phyloP scores from a whole-genome alignment of 2,888 invertebrate species.

The Trachelus troglodyta region DNA sequence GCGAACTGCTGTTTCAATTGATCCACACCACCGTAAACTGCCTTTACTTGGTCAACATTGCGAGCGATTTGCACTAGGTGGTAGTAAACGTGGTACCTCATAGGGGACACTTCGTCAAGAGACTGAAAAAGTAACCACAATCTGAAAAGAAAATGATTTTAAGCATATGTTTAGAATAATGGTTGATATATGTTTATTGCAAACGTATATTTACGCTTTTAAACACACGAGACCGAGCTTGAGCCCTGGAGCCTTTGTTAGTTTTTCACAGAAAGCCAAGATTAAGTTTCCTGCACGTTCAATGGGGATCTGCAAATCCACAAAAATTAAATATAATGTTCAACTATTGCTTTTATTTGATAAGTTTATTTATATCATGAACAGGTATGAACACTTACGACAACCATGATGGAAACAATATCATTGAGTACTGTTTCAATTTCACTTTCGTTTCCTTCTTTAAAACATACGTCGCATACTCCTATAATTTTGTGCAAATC shows the following conservation, averaged over 20 bases:
- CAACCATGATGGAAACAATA: conserved; percentile 94
- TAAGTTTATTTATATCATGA: background rate
- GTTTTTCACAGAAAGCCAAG: conserved; percentile 90
- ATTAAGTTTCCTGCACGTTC: conserved; percentile 91
- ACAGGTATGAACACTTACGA: conserved; percentile 70
- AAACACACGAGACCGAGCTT: conserved; percentile 85
- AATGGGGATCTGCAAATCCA: conserved; percentile 75
- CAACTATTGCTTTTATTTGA: background rate
- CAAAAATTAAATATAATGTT: conserved; percentile 1
- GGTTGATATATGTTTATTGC: background rate
- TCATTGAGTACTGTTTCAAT: conserved; percentile 95
- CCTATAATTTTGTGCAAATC: conserved; percentile 95
- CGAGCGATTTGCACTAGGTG: conserved; percentile 91
- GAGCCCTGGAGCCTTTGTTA: conserved; percentile 86
- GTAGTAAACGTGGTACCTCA: conserved; percentile 93
- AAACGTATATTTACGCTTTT: conserved; percentile 77
- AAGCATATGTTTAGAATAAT: conserved; percentile 45
- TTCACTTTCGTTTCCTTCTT: conserved; percentile 86
- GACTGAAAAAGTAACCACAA: conserved; percentile 94
- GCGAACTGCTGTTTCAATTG: conserved; percentile 85
- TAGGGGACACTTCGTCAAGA: conserved; percentile 82
- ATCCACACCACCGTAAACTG: conserved; percentile 87
- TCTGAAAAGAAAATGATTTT: conserved; percentile 68
- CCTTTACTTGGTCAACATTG: conserved; percentile 85
- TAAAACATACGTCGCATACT: conserved; percentile 93